Evolutionary conservation across 2,888 invertebrate species (phyloP).

Genomic region (Dyspetes luteomarginatus): DNA sequence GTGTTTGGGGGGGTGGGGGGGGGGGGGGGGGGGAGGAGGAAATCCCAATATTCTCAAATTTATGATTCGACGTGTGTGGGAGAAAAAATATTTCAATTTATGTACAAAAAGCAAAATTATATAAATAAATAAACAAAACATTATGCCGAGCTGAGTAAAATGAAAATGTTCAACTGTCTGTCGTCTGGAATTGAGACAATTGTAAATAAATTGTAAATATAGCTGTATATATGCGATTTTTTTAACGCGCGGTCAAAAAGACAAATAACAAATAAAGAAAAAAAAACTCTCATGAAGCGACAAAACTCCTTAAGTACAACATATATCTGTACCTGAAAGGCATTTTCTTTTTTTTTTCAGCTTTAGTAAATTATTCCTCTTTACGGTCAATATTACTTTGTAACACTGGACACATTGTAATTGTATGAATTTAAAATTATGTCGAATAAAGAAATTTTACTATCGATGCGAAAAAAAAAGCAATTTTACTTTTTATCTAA

Average conservation of each 20-base stretch:
- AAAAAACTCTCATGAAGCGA: slow-evolving; percentile 75
- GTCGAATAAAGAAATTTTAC: neutral
- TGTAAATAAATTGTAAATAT: slow-evolving; percentile 61
- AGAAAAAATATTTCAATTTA: slow-evolving; percentile 70
- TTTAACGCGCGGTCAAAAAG: neutral
- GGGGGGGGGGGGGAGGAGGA: too few species aligned
- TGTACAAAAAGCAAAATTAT: slow-evolving; percentile 74
- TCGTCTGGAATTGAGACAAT: slow-evolving; percentile 67
- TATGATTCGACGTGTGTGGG: slow-evolving; percentile 21
- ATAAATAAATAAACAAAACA: slow-evolving; percentile 77
- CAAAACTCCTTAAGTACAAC: slow-evolving; percentile 79
- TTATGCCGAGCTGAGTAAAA: slow-evolving; percentile 69
- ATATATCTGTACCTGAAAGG: slow-evolving; percentile 77
- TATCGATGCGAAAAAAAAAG: neutral
- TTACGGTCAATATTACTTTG: neutral
- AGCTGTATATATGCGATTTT: too few species aligned
- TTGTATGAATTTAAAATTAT: neutral
- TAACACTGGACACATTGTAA: too few species aligned
- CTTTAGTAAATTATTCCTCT: neutral
- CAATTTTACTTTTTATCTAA: neutral
- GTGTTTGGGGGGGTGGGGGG: too few species aligned
- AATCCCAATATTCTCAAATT: slow-evolving; percentile 18
- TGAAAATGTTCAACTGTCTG: slow-evolving; percentile 28
- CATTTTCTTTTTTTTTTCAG: slow-evolving; percentile 62
- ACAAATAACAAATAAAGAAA: slow-evolving; percentile 28